Conservation (phyloP, 2,888 invertebrate genomes). For the Polydrusus tereticollis region DNA sequence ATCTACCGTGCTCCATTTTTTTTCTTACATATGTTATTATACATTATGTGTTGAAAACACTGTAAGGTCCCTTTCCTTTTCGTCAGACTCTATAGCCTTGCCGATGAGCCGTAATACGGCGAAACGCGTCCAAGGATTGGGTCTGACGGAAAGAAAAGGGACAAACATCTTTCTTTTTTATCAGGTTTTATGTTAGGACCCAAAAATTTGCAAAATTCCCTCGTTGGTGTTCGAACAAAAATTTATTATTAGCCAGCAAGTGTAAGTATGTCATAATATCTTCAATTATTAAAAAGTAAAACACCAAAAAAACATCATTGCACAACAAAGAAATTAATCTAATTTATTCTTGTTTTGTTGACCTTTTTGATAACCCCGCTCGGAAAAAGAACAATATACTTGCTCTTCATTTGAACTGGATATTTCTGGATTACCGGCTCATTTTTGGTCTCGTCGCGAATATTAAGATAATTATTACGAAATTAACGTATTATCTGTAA, state of each 20-base stretch:
- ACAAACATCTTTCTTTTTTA: no score
- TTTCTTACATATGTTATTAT: no score
- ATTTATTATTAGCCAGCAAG: not conserved
- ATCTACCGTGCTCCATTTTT: no score
- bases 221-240: not conserved
- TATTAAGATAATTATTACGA: not conserved
- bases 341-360: constrained; percentile 17
- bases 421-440: not conserved
- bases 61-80: no score
- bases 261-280: constrained; percentile 6
- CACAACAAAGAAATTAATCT: not conserved
- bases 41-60: no score
- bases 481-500: not conserved
- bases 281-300: not conserved
- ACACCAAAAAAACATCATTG: not conserved
- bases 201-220: not conserved
- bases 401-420: not conserved
- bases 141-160: no score
- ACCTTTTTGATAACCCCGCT: constrained; percentile 11
- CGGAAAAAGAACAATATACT: constrained; percentile 6
- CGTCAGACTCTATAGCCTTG: no score
- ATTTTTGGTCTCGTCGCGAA: not conserved
- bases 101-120: no score
- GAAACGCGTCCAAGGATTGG: no score
- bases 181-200: no score